Conservation (phyloP, 2,888 invertebrate genomes). For the Julus scanicus region DNA sequence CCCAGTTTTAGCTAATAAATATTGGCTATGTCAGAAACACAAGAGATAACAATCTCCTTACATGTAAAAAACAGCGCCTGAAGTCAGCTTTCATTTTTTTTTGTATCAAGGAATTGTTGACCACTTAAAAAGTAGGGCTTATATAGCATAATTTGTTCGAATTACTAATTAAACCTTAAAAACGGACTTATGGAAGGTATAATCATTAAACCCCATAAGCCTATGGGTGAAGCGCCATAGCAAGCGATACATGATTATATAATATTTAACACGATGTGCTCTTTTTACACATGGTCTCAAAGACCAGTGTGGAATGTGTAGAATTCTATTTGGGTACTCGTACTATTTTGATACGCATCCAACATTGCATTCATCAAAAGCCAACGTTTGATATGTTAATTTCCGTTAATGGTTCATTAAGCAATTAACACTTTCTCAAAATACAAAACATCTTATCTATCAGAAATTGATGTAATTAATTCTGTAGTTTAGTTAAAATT, state of each 20-base stretch:
- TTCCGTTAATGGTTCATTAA: too few relatives aligned
- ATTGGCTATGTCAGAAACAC: constrained; percentile 19
- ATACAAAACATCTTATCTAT: too few relatives aligned
- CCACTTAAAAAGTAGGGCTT: neutral
- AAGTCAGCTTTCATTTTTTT: neutral
- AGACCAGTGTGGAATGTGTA: too few relatives aligned
- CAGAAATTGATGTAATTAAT: too few relatives aligned
- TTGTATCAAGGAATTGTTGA: neutral
- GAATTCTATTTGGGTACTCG: too few relatives aligned
- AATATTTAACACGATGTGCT: too few relatives aligned
- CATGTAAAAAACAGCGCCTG: neutral
- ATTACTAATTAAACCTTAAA: neutral
- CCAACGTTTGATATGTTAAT: too few relatives aligned
- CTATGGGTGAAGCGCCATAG: neutral
- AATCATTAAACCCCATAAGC: neutral
- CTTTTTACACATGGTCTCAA: too few relatives aligned
- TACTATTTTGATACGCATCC: too few relatives aligned
- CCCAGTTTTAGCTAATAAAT: constrained; percentile 12
- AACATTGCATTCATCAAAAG: too few relatives aligned
- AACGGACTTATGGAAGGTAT: neutral
- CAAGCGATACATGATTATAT: neutral
- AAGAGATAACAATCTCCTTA: neutral
- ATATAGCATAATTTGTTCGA: neutral
- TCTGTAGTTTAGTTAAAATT: too few relatives aligned
- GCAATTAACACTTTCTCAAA: too few relatives aligned